Evolutionary conservation across 53 echinoderm and acorn worm genomes (phyloP), one percentile per base, ranked within the genome.

Genomic region (Echinarachnius parma): DNA sequence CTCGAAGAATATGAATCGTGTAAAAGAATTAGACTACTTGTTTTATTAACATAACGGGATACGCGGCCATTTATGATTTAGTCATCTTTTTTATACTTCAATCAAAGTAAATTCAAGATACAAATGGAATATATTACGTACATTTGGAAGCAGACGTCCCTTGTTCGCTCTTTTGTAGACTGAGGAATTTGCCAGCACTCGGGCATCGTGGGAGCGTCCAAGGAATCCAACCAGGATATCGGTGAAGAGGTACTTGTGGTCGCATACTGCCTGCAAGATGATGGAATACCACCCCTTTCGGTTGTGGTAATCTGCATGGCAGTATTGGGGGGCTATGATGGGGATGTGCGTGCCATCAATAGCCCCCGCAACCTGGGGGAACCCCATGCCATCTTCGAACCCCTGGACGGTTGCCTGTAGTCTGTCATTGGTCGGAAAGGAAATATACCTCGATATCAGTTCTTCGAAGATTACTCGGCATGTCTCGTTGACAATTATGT

Each of bases 301-400:
- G 28, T 80, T 80, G 29, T 69, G 25, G 27, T 77, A 86, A 35
- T 86, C 86, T 2, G 77, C 64, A 9, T 77, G 60, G 44, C 53
- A 23, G 16, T 66, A 47, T 1, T 32, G 21, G 13, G 81, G 86
- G 4, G 81, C 71, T 21, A 81, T 39, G 10, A 82, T 63, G 15
- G 77, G 77, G 31, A 82, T 55, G 59, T 86, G 78, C 0, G 87
- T 81, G 2, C 82, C 77, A 63, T 86, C 87, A 16, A 82, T 77
- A 32, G 77, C 77, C 8, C 87, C 87, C 15, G 56, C 87, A 86
- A 60, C 46, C 10, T 76, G 60, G 3, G 76, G 76, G n/a, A 76
- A 76, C 1, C 47, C 20, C 16, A 10, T n/a, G 14, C 37, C 3
- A 1, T 22, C 4, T 2, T 65, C 65, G 9, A 76, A 76, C 11